Evolutionary conservation across 2,888 invertebrate species (phyloP).

Genomic region (Drosophila macrospina): DNA sequence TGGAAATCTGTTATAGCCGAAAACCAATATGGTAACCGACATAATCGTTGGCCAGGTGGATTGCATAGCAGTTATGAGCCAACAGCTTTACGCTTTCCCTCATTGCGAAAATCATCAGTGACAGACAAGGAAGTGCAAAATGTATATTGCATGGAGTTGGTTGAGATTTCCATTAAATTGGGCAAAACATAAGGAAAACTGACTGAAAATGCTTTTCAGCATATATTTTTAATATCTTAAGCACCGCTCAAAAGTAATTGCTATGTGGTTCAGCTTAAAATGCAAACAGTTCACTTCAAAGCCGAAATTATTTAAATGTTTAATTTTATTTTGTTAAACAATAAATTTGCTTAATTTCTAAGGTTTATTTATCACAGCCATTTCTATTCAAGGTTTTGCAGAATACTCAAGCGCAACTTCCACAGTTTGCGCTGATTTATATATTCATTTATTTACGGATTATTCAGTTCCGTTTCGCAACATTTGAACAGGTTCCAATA

Average conservation of each 20-base stretch:
- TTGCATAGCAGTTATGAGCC: constrained; percentile 28
- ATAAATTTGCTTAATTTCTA: background rate
- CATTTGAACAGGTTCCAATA: background rate
- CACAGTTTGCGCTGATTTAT: background rate
- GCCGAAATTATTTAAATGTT: background rate
- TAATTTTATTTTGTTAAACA: background rate
- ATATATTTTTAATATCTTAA: no score
- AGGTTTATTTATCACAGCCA: background rate
- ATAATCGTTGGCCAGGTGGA: constrained; percentile 55
- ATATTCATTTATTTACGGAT: background rate
- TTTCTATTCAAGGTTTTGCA: background rate
- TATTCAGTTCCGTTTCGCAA: background rate
- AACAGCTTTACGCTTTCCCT: constrained; percentile 16
- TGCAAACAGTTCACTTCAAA: no score
- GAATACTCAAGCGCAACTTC: background rate
- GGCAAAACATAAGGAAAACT: background rate
- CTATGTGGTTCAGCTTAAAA: no score
- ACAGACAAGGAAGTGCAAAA: constrained; percentile 11
- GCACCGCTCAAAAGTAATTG: no score
- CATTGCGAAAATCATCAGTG: constrained; percentile 20
- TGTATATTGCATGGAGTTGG: background rate
- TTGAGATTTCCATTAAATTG: background rate
- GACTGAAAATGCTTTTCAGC: no score
- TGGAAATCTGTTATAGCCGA: constrained; percentile 50
- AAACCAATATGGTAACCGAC: constrained; percentile 65